These are phyloP conservation scores for Pherbina coryleti DNA, from an alignment of 2,888 invertebrate species.

Conservation along the genomic window DNA sequence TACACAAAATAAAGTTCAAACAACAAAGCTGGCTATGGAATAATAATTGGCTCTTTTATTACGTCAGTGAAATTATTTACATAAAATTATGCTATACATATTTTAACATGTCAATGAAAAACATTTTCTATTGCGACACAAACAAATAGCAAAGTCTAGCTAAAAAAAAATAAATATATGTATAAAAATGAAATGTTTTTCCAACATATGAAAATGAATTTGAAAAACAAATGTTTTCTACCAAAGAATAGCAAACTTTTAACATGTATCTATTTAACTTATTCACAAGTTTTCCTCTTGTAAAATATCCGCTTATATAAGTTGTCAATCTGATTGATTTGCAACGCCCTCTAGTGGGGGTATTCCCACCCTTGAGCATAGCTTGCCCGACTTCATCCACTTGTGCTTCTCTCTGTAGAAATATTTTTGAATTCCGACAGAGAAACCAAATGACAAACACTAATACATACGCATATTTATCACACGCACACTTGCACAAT, in stretches of 20 bases:
- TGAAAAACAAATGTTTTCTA: no score
- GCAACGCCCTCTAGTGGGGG: conserved; percentile 8
- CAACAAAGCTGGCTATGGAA: background rate
- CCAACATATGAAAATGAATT: no score
- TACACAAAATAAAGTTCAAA: conserved; percentile 1
- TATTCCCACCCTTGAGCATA: no score
- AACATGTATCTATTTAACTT: background rate
- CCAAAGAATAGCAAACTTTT: no score
- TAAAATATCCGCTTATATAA: background rate
- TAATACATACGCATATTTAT: background rate
- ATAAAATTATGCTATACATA: background rate
- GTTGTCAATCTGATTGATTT: background rate
- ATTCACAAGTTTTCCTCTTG: background rate
- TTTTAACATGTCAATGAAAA: background rate
- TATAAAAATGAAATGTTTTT: no score
- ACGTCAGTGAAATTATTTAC: background rate
- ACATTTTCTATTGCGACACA: no score
- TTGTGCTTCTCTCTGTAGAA: no score
- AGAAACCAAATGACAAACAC: background rate
- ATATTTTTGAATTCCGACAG: background rate
- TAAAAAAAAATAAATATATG: no score
- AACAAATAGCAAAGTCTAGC: no score
- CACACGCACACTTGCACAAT: background rate
- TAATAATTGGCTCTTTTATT: background rate
- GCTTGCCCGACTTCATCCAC: no score